Base-by-base conservation (phyloP, 2,113 vertebrate species). In the Psophia crepitans region DNA sequence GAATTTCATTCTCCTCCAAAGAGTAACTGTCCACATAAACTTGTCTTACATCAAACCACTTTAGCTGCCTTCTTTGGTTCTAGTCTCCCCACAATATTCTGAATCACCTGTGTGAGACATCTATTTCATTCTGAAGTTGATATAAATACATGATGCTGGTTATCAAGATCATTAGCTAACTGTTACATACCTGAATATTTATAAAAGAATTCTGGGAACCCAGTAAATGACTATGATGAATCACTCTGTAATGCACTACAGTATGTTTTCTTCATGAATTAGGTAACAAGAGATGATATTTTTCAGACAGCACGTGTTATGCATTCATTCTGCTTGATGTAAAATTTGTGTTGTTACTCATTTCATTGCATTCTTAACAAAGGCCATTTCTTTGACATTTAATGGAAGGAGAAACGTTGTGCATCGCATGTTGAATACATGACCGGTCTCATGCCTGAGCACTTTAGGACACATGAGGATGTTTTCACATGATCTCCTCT, bases 341-440 rank as follows among this genome's bases (percentile, higher is more conserved):
- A 83, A 60, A 95, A 53, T 26, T 32, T 70, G 26, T 73, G 9
- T 1, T 28, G 18, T 64, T 60, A 30, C 11, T 79, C 15, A 60
- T 30, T 56, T 81, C 5, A 30, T 7, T 68, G 21, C 10, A 30
- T 51, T 18, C 26, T 60, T 46, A 56, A 43, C 10, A 68, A 35
- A 53, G 28, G 13, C 49, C 37, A 66, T 3, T 8, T 64, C 18
- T 66, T 48, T 30, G 43, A 49, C 51, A 49, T 39, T 80, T 26
- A 37, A 32, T 11, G 14, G 44, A 46, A 74, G 14, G 8, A 70
- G 9, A 53, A 90, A 8, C 0, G 1, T 9, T 37, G 7, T 22
- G 17, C 2, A 2, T 35, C 56, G 37, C 1, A 12, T 8, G 11
- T 24, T 71, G 35, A 39, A 18, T 41, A 16, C 0, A 0, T 5